Evolutionary conservation across 2,113 vertebrate genomes (phyloP).

Genomic region (Hyaena hyaena): DNA sequence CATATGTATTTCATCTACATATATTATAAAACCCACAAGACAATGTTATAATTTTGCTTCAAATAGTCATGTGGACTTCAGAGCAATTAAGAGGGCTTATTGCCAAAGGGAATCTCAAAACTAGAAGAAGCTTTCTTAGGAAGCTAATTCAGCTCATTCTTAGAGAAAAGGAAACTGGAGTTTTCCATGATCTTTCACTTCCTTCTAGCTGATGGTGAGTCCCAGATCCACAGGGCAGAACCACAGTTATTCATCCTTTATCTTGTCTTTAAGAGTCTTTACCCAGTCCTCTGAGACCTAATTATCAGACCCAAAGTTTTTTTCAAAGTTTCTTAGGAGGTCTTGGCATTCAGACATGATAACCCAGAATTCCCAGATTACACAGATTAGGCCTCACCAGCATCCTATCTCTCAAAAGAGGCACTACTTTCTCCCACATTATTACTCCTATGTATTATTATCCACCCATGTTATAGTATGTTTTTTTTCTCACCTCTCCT

Average conservation of each 20-base stretch:
- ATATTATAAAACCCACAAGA: slow-evolving; percentile 77
- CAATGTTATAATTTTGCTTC: slow-evolving; percentile 73
- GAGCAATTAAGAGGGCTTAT: slow-evolving; percentile 69
- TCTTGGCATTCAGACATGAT: background rate
- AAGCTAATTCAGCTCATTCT: slow-evolving; percentile 40
- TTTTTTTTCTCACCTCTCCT: background rate
- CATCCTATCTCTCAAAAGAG: background rate
- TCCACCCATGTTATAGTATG: background rate
- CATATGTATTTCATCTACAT: slow-evolving; percentile 80
- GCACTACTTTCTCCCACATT: background rate
- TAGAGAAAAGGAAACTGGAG: slow-evolving; percentile 8
- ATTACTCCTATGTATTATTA: background rate
- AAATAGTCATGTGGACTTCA: slow-evolving; percentile 67
- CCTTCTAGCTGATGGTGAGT: slow-evolving; percentile 26
- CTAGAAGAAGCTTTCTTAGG: slow-evolving; percentile 32
- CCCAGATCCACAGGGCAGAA: background rate
- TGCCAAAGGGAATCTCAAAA: slow-evolving; percentile 69
- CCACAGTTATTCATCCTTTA: background rate
- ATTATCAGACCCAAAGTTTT: slow-evolving; percentile 16
- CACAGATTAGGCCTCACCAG: background rate
- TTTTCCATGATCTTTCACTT: background rate
- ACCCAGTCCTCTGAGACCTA: background rate
- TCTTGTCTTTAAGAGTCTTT: background rate
- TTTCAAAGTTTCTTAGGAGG: background rate
- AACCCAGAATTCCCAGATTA: background rate